phyloP scores from a whole-genome alignment of 2,797 vertebrate species.

The Lepus oiostolus region DNA sequence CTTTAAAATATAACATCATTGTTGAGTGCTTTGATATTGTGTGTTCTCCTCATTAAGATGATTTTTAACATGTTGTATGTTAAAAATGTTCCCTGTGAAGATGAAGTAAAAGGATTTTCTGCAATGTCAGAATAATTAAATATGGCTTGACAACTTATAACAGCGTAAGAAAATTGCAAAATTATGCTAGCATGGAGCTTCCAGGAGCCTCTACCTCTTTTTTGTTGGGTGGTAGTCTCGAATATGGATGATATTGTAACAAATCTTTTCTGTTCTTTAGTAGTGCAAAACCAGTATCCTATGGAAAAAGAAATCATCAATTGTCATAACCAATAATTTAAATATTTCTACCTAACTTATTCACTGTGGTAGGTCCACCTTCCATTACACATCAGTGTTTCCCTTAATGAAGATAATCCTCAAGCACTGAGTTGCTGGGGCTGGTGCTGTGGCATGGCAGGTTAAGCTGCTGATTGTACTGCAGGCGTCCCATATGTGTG shows the following conservation, averaged over 20 bases:
- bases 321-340: background rate
- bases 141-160: conserved; percentile 9
- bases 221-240: background rate
- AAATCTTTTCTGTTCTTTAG: background rate
- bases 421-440: background rate
- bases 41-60: conserved; percentile 26
- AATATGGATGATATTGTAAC: background rate
- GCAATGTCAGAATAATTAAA: conserved; percentile 65
- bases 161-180: conserved; percentile 33
- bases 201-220: background rate
- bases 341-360: background rate
- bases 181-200: background rate
- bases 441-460: too few relatives aligned
- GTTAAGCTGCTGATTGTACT: too few relatives aligned
- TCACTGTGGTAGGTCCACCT: background rate
- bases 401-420: background rate
- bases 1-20: conserved; percentile 43
- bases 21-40: conserved; percentile 18
- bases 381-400: background rate
- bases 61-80: conserved; percentile 12
- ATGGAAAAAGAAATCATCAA: conserved; percentile 17
- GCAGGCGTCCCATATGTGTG: too few relatives aligned
- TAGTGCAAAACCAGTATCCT: background rate
- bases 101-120: conserved; percentile 32
- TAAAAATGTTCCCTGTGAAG: conserved; percentile 45